Percentiles rank a stretch among this genome's conserved stretches.
These are phyloP conservation scores for Norana najaformis DNA, from an alignment of 2,888 invertebrate genomes.

Conservation along the genomic window DNA sequence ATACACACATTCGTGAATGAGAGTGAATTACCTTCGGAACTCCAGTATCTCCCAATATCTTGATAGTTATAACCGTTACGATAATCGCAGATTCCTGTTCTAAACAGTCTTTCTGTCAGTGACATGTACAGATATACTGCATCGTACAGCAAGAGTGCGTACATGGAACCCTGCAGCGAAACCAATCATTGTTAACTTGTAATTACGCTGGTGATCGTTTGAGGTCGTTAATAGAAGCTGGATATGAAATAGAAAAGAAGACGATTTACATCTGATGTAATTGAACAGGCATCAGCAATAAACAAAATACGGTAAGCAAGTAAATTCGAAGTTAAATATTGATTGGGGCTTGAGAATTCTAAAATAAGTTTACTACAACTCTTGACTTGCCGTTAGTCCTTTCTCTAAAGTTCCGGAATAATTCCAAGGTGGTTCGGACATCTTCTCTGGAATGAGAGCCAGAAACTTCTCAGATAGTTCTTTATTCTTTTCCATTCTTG, in stretches of 20 bases:
- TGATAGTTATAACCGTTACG: neutral
- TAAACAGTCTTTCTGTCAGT: slow-evolving; percentile 33
- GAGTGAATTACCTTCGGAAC: neutral
- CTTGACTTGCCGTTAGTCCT: neutral
- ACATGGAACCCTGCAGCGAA: neutral
- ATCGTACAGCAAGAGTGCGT: neutral
- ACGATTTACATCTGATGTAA: neutral
- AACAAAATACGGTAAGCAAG: neutral
- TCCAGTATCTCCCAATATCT: neutral
- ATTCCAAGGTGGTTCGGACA: slow-evolving; percentile 54
- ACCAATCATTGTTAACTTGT: neutral
- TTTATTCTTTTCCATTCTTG: neutral
- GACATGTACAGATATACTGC: neutral
- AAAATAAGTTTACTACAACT: neutral
- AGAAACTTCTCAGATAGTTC: slow-evolving; percentile 42
- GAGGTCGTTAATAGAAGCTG: neutral
- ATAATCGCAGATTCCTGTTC: neutral
- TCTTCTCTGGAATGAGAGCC: slow-evolving; percentile 47
- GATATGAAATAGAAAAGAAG: neutral
- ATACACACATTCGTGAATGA: neutral
- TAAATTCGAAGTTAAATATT: neutral
- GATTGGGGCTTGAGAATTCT: no score
- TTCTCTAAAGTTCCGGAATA: neutral
- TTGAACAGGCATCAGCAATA: neutral
- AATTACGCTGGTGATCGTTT: neutral